Conservation (phyloP, 1,140 invertebrate species). For the Danaus plexippus region DNA sequence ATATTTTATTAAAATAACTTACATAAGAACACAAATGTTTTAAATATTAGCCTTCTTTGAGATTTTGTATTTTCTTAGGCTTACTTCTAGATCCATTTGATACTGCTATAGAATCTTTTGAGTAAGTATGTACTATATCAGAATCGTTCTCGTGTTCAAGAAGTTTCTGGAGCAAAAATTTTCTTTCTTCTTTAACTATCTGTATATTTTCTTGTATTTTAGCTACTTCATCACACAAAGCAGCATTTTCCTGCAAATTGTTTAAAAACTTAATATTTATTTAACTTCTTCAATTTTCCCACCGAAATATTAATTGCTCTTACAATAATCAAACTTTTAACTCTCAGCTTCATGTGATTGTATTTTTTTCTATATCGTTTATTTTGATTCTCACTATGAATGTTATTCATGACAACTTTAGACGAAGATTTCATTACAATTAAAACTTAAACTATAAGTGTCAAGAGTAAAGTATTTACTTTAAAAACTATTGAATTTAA, state of each 20-base stretch:
- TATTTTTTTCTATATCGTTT: conserved; percentile 53
- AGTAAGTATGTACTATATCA: conserved; percentile 51
- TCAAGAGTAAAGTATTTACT: no score
- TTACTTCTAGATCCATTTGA: conserved; percentile 51
- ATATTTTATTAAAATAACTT: no score
- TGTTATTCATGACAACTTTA: conserved; percentile 31
- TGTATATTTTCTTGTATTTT: conserved; percentile 83
- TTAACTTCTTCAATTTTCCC: conserved; percentile 1
- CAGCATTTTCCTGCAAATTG: conserved; percentile 80
- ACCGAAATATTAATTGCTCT: conserved; percentile 15
- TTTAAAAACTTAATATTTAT: conserved; percentile 4
- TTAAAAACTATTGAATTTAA: no score
- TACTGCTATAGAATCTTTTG: conserved; percentile 32
- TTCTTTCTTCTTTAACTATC: conserved; percentile 81
- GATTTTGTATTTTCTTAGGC: conserved; percentile 48
- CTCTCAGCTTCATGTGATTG: conserved; percentile 49
- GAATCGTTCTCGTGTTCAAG: conserved; percentile 75
- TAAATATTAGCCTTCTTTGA: conserved; percentile 31
- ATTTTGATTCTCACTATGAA: conserved; percentile 38
- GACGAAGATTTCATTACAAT: no score
- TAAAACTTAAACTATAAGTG: no score
- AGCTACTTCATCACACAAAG: conserved; percentile 85
- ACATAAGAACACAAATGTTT: no score
- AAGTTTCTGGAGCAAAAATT: conserved; percentile 79
- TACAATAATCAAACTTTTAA: conserved; percentile 52